Base-by-base conservation (phyloP, 1,140 invertebrate genomes). In the Formica exsecta region DNA sequence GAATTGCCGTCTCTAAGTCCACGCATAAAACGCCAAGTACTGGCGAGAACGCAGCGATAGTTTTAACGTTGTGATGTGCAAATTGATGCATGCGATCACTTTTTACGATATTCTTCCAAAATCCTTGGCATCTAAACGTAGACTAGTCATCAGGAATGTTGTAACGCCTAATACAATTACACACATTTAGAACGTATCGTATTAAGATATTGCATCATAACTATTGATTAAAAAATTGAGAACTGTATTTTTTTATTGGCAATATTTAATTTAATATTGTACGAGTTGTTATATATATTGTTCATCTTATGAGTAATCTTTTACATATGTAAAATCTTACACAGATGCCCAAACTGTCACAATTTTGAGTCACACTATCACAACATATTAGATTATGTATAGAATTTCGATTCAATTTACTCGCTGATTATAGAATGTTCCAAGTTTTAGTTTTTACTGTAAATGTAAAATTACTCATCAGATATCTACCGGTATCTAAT, bases 1-100 rank as follows among this genome's bases (percentile, higher is more conserved):
- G 71, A 90, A 91, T 91, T 70, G 68, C 87, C 22, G 83, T 92
- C 85, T 89, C 87, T 85, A 89, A 90, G 87, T 86, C 80, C 84
- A 65, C 71, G 76, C 44, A 70, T 64, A 89, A 91, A 91, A 91
- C 77, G 64, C 71, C 83, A 86, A 76, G 71, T 90, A 81, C 79
- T 86, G 61, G 54, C 41, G 41, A 80, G 73, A 83, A 73, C 5
- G 57, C 38, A 57, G 38, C 51, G 59, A 87, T 79, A 71, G 79
- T 79, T 48, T 85, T 90, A 86, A 36, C 70, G 70, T 74, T 32
- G 65, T 29, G 16, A 65, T 36, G 61, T 29, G 13, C 57, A 13
- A 41, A 59, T 32, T 7, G 22, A 11, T 7, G n/a, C 51, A 44
- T 7, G 25, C 22, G 41, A 3, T 29, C 44, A 29, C 5, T 22